phyloP scores from a whole-genome alignment of 1,140 invertebrate species.

The Drosophila orosa region DNA sequence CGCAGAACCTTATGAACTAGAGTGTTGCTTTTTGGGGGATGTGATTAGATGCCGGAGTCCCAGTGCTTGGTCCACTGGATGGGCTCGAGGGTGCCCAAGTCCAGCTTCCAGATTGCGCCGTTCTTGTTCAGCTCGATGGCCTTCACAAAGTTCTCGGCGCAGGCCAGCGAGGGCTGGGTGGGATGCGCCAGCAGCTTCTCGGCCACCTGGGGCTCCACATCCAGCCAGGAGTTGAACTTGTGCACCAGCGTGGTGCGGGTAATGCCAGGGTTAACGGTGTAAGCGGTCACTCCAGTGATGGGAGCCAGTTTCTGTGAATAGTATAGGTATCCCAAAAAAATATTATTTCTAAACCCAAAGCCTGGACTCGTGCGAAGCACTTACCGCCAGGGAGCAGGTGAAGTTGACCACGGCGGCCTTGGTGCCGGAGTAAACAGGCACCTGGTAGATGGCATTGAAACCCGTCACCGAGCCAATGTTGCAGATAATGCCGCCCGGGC shows the following conservation, averaged over 20 bases:
- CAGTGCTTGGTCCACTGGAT: slow-evolving; percentile 69
- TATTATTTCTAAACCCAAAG: too few relatives aligned
- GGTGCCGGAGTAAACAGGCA: slow-evolving; percentile 84
- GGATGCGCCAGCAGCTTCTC: slow-evolving; percentile 62
- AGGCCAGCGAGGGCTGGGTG: slow-evolving; percentile 53
- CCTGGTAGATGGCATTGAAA: slow-evolving; percentile 79
- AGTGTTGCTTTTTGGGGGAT: background rate
- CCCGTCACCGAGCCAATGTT: slow-evolving; percentile 88
- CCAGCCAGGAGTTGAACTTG: slow-evolving; percentile 75
- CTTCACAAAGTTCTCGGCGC: slow-evolving; percentile 75
- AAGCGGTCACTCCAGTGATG: slow-evolving; percentile 68
- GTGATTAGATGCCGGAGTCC: slow-evolving; percentile 67
- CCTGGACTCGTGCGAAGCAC: background rate
- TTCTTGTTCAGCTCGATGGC: slow-evolving; percentile 75
- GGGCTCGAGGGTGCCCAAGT: slow-evolving; percentile 59
- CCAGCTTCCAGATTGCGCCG: slow-evolving; percentile 75
- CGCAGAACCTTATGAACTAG: slow-evolving; percentile 34
- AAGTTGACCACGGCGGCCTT: slow-evolving; percentile 85
- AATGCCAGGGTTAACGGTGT: slow-evolving; percentile 72
- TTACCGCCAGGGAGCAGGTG: slow-evolving; percentile 81
- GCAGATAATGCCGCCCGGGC: slow-evolving; percentile 87
- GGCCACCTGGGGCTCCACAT: slow-evolving; percentile 67
- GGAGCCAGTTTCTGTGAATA: slow-evolving; percentile 49
- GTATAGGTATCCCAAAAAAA: background rate
- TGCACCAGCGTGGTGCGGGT: slow-evolving; percentile 65